These are phyloP conservation scores for Cephalotes varians DNA, from an alignment of 2,888 invertebrate species.

Conservation along the genomic window DNA sequence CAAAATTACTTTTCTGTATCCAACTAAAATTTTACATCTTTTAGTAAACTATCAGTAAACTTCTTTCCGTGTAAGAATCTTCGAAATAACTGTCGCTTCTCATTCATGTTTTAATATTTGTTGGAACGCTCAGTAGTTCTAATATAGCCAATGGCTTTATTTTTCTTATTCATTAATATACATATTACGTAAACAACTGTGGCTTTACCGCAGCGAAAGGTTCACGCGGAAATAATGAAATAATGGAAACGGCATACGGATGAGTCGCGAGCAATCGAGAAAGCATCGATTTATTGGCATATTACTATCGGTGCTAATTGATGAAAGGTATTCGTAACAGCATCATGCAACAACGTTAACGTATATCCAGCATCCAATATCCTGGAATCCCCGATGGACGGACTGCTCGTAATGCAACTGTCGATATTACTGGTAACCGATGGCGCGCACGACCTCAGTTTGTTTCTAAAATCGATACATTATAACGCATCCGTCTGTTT, in stretches of 20 bases:
- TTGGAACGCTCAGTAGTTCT: neutral
- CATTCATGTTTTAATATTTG: neutral
- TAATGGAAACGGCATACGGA: slow-evolving; percentile 52
- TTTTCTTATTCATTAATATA: neutral
- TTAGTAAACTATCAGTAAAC: no score
- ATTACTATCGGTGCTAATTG: slow-evolving; percentile 70
- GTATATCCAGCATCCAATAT: slow-evolving; percentile 59
- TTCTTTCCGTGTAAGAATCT: no score
- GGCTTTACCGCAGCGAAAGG: slow-evolving; percentile 1
- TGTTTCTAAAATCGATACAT: slow-evolving; percentile 66
- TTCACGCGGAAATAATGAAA: slow-evolving; percentile 50
- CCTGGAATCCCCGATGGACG: slow-evolving; percentile 49
- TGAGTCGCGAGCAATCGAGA: slow-evolving; percentile 60
- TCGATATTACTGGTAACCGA: slow-evolving; percentile 62
- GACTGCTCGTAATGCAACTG: slow-evolving; percentile 55
- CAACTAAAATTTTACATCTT: no score
- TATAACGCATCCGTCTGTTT: slow-evolving; percentile 45
- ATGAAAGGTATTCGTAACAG: slow-evolving; percentile 59
- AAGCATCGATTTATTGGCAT: slow-evolving; percentile 66
- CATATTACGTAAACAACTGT: neutral
- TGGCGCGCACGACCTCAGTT: slow-evolving; percentile 56
- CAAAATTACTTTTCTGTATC: no score
- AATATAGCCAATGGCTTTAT: neutral
- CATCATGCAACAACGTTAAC: slow-evolving; percentile 53
- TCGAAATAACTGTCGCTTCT: neutral